Evolutionary conservation across 2,113 vertebrate species (phyloP), one percentile per base, ranked within the genome.

Genomic region (Urocynchramus pylzowi): DNA sequence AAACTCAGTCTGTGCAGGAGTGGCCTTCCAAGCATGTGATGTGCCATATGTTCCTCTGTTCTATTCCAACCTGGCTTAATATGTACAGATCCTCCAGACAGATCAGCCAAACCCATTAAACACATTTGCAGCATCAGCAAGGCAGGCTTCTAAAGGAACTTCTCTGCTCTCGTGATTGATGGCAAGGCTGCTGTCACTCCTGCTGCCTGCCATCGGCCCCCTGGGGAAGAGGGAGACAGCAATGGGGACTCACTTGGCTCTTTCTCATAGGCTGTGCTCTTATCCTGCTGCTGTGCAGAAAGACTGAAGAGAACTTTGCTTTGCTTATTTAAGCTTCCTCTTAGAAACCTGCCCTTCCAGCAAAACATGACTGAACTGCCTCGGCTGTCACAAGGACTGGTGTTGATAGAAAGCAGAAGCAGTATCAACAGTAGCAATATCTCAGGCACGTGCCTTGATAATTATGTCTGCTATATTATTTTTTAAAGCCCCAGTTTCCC

Each of bases 81-180:
- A 78, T 23, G n/a, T 78, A 54, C 20, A 77, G n/a, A 65, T 61
- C 49, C 57, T 71, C 71, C 61, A 85, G 59, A 84, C 2, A 69
- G 57, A 83, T 49, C 45, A 33, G 74, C 15, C 56, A 85, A 85
- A 71, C 11, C 18, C 60, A 79, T 31, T 17, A 80, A 50, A 65
- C 3, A 28, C 19, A 50, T 75, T 37, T 49, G 50, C 0, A 0
- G 67, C 61, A 89, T 65, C 78, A 73, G 28, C 2, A 2, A 69
- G 45, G 33, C 59, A 57, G 74, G 14, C 19, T 78, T 31, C 61
- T 63, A 49, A 77, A 82, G 74, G 50, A 92, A 39, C 12, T 60
- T 71, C 61, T 39, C 57, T 87, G 52, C 31, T 79, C 22, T 68
- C 0, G 0, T 68, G 78, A 93, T 14, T 84, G 78, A 85, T 37